These are phyloP conservation scores for Melieria crassipennis DNA, from an alignment of 2,888 invertebrate genomes.

Conservation along the genomic window DNA sequence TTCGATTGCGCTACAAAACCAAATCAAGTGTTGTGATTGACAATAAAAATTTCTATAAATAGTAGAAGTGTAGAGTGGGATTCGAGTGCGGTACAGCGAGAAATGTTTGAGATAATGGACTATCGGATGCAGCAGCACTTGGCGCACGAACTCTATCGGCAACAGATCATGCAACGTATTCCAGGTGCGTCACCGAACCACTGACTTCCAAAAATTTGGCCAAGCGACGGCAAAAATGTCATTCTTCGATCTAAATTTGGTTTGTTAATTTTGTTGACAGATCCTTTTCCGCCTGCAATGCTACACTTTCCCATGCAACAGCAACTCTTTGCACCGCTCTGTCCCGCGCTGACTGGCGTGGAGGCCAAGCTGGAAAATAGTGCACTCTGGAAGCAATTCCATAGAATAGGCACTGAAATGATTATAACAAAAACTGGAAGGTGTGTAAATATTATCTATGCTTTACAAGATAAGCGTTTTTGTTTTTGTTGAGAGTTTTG, in stretches of 20 bases:
- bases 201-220: constrained; percentile 41
- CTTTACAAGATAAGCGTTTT: background rate
- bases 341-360: constrained; percentile 60
- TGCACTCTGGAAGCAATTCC: constrained; percentile 78
- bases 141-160: constrained; percentile 65
- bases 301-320: constrained; percentile 60
- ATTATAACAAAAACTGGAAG: constrained; percentile 85
- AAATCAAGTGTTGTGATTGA: no score
- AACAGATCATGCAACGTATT: constrained; percentile 66
- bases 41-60: no score
- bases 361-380: constrained; percentile 74
- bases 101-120: constrained; percentile 64
- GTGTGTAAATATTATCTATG: constrained; percentile 67
- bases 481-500: background rate
- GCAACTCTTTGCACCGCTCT: constrained; percentile 10
- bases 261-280: constrained; percentile 44
- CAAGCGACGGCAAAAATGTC: constrained; percentile 38
- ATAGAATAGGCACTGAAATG: constrained; percentile 80
- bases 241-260: background rate
- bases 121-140: constrained; percentile 65
- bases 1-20: no score
- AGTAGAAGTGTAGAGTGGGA: no score
- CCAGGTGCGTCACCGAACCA: constrained; percentile 56
- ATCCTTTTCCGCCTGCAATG: constrained; percentile 63
- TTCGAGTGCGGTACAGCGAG: no score